Base-by-base conservation (phyloP, 2,797 vertebrate genomes). In the Dryobates pubescens region DNA sequence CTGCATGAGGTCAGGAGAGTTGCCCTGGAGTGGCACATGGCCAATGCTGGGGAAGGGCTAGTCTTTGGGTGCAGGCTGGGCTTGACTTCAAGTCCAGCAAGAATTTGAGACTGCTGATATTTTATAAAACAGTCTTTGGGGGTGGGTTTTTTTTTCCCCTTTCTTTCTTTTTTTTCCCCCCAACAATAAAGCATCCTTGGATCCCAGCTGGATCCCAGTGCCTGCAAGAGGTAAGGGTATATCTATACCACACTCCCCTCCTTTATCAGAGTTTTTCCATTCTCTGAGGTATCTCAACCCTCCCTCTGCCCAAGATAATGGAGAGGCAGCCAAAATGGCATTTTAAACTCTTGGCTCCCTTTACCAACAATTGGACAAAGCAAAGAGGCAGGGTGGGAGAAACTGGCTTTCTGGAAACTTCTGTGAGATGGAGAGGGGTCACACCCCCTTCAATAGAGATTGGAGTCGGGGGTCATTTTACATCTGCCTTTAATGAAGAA, bases 401-500 rank as follows among this genome's bases (percentile, higher is more conserved):
- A 96, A 95, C 62, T 89, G 85, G 68, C 19, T 88, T 79, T 96
- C 85, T 96, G 94, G 89, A 95, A 96, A 94, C 29, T 90, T 82
- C 70, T 90, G 45, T 75, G 58, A 70, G 95, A 89, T 91, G 85
- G 80, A 16, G 6, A 91, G 81, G 93, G 88, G 94, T 94, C 89
- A 93, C 92, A 93, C 94, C 81, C 77, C 94, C 89, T 88, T 93
- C 85, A 89, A 93, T 86, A 86, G 92, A 93, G 96, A 92, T 81
- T 72, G 86, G 86, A 94, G 93, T 94, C 83, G 90, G 74, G 91
- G 95, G 95, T 96, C 93, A 96, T 94, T 95, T 90, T 82, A 90
- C 93, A 96, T 95, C 94, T 94, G 93, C 67, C 80, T 89, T 93
- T 96, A 95, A 90, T 68, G 89, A 94, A 93, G 95, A 95, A 92